Evolutionary conservation across 2,797 vertebrate genomes (phyloP).

Genomic region (Alca torda): DNA sequence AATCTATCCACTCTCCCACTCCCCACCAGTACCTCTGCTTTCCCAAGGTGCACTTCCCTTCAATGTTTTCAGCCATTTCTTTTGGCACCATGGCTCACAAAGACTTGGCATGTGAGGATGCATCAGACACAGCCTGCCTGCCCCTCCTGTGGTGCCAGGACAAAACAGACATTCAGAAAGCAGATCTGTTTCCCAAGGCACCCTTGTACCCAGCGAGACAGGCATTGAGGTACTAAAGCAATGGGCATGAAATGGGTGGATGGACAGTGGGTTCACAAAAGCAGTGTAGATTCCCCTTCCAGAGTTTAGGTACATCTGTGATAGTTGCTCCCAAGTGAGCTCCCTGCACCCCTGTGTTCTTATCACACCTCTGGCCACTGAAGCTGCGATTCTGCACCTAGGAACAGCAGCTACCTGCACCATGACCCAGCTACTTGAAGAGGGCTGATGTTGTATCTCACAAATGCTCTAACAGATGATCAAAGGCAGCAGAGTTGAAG

Average conservation of each 20-base stretch:
- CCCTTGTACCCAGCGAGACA: background rate
- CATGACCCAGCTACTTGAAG: background rate
- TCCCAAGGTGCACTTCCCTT: background rate
- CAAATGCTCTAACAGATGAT: background rate
- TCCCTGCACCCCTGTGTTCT: background rate
- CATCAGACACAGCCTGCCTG: background rate
- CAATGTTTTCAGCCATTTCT: background rate
- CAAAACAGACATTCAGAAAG: background rate
- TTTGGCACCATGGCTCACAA: background rate
- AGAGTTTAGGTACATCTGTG: background rate
- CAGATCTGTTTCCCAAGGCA: background rate
- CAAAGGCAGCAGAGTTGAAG: background rate
- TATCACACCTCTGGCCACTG: background rate
- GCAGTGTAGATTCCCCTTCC: background rate
- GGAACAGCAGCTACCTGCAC: background rate
- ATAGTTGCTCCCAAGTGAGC: background rate
- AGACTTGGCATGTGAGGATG: background rate
- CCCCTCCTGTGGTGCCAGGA: background rate
- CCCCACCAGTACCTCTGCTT: background rate
- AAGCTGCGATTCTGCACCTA: background rate
- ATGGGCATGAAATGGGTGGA: background rate
- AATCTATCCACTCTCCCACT: background rate
- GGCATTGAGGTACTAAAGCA: background rate
- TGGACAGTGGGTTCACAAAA: background rate
- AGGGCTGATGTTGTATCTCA: background rate